These are phyloP conservation scores for Crotalus tigris DNA, from an alignment of 2,113 vertebrate species.

Conservation along the genomic window DNA sequence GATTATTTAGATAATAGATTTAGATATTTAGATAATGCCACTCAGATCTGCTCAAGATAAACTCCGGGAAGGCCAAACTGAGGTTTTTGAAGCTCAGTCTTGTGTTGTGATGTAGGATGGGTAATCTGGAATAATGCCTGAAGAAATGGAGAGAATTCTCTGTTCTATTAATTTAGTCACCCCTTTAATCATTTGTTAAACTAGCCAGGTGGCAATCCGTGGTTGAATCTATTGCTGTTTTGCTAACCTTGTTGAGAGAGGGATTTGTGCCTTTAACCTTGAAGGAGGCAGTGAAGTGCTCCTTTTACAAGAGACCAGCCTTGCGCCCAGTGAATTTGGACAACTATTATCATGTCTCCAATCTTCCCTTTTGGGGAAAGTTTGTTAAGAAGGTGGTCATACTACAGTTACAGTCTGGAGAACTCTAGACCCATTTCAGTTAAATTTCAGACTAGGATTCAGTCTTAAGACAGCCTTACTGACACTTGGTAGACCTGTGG, in stretches of 20 bases:
- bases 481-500: background rate
- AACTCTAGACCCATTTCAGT: background rate
- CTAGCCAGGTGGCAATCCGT: background rate
- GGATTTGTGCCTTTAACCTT: background rate
- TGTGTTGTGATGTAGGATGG: background rate
- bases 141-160: background rate
- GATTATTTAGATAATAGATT: background rate
- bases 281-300: background rate
- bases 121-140: background rate
- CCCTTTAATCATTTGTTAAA: background rate
- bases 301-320: background rate
- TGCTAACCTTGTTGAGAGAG: background rate
- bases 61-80: background rate
- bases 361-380: background rate
- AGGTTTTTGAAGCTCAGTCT: background rate
- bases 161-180: background rate
- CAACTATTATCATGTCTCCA: background rate
- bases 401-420: background rate
- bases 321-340: background rate
- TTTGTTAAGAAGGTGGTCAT: background rate
- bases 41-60: background rate
- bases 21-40: background rate
- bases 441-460: background rate
- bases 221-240: background rate
- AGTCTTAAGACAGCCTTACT: background rate